Evolutionary conservation across 2,888 invertebrate genomes (phyloP), one percentile per base, ranked within the genome.

Genomic region (Apamea epomidion): DNA sequence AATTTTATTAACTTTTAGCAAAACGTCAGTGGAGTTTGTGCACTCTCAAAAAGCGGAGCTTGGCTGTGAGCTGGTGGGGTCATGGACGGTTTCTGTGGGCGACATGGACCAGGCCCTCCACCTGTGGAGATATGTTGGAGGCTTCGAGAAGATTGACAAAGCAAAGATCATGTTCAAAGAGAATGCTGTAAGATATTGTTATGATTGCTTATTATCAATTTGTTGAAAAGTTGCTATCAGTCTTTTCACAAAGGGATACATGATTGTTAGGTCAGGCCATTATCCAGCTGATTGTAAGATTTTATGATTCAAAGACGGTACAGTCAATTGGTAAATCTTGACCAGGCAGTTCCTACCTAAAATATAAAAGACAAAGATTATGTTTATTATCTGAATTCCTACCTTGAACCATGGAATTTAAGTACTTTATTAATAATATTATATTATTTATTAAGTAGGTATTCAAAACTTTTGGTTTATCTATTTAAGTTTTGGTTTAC

Each of bases 81-180:
- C 99, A 91, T 99, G 99, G 99, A 98, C 98, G 0, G 99, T 99
- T 3, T 98, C 98, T 76, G 99, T 99, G 64, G 99, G 99, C 60
- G 99, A 99, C 93, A 98, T 99, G 97, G 99, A 99, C 97, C 99
- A 99, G 96, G 99, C 98, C 32, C 97, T 99, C 83, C 99, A 99
- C 95, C 97, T 99, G 78, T 99, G 99, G 99, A 98, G 98, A 92
- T 99, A 99, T 94, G 98, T 98, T 21, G 99, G 99, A 73, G 99
- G 99, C 42, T 99, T 99, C 92, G 98, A 98, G 92, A 98, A 98
- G 90, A 98, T 99, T 91, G 99, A 99, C 95, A 97, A 98, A 90
- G 98, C 98, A 54, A 98, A 98, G 92, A 97, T 97, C 86, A 94
- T 98, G 83, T 97, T 98, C 74, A 97, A 96, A 88, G 97, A 98